These are phyloP conservation scores for Chaetodon trifasciatus DNA, from an alignment of 2,797 vertebrate species.

Conservation along the genomic window DNA sequence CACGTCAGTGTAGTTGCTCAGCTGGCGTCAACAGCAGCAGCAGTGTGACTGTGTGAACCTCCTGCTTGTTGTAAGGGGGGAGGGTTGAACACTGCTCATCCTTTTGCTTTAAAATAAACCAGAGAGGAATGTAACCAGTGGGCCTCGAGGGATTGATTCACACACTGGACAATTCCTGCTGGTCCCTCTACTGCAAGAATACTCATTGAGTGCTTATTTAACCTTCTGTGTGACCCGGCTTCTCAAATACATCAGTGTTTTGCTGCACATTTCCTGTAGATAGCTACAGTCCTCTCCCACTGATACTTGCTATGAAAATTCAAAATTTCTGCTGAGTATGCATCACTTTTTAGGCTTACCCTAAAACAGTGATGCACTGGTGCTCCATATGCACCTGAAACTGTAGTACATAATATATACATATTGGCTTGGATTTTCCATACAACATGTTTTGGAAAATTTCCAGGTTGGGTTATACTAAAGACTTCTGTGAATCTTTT, in stretches of 20 bases:
- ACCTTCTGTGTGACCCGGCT: constrained; percentile 21
- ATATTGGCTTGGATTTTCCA: constrained; percentile 4
- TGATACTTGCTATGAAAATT: neutral
- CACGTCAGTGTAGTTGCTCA: constrained; percentile 51
- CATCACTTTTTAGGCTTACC: neutral
- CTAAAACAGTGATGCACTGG: neutral
- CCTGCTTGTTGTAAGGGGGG: constrained; percentile 59
- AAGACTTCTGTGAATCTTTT: constrained; percentile 42
- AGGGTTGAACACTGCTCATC: constrained; percentile 75
- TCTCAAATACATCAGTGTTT: constrained; percentile 48
- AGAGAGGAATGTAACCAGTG: constrained; percentile 79
- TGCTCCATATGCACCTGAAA: neutral
- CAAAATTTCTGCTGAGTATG: neutral
- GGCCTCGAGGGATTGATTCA: constrained; percentile 68
- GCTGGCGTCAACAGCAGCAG: constrained; percentile 48
- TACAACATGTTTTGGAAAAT: constrained; percentile 6
- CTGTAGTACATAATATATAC: neutral
- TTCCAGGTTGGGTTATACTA: constrained; percentile 3
- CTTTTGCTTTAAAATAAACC: constrained; percentile 84
- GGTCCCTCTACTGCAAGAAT: constrained; percentile 41
- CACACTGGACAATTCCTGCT: constrained; percentile 62
- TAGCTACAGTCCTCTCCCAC: neutral
- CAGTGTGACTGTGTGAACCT: constrained; percentile 65
- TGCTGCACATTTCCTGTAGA: neutral
- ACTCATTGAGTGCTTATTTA: constrained; percentile 50